These are phyloP conservation scores for Bos javanicus DNA, from an alignment of 2,113 vertebrate genomes.

Conservation along the genomic window DNA sequence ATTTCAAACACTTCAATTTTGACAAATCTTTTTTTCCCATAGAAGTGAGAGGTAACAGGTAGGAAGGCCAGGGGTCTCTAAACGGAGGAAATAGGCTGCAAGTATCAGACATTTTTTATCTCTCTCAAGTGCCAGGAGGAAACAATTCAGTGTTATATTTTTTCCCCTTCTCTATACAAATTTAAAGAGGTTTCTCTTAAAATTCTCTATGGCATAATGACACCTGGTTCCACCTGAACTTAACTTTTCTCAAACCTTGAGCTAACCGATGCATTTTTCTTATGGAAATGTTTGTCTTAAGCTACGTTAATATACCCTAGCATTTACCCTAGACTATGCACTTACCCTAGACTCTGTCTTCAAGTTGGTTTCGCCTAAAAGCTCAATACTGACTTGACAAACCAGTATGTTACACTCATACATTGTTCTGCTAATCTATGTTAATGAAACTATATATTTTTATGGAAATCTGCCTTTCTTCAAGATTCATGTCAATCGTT, in stretches of 20 bases:
- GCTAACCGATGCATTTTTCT: neutral
- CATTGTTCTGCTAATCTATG: neutral
- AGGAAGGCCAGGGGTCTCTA: neutral
- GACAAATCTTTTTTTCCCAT: neutral
- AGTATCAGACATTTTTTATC: neutral
- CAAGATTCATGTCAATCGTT: rapidly evolving
- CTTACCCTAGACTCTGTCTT: neutral
- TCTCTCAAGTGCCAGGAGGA: neutral
- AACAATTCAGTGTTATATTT: neutral
- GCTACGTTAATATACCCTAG: neutral
- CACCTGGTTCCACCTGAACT: neutral
- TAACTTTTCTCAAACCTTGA: neutral
- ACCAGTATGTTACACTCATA: neutral
- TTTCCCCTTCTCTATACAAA: neutral
- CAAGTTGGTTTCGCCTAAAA: neutral
- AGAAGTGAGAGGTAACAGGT: neutral
- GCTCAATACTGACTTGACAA: neutral
- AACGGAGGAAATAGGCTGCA: neutral
- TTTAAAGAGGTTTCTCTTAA: neutral
- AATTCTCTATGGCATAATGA: neutral
- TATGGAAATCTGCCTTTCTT: neutral
- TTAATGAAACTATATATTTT: neutral
- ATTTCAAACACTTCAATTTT: neutral
- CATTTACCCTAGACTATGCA: neutral
- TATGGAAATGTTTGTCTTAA: neutral